Conservation (phyloP, 2,113 vertebrate species). For the Oreochromis tanganicae region DNA sequence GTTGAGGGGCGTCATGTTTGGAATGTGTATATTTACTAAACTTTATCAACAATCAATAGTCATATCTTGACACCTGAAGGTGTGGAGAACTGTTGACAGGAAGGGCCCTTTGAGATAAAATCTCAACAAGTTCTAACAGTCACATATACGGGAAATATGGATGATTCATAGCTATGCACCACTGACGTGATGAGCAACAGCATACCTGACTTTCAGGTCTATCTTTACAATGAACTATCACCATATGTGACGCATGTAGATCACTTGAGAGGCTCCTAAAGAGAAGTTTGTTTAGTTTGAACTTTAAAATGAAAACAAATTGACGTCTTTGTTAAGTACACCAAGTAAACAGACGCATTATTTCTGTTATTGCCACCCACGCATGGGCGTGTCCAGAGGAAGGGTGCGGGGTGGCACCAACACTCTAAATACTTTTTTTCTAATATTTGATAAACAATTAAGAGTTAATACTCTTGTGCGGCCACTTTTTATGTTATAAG, state of each 20-base stretch:
- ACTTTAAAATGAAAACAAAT: background rate
- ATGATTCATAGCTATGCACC: slow-evolving; percentile 42
- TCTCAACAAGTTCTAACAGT: slow-evolving; percentile 42
- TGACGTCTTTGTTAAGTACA: background rate
- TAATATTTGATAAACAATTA: background rate
- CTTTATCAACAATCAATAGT: slow-evolving; percentile 9
- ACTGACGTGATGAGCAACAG: background rate
- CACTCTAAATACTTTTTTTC: background rate
- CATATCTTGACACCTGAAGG: slow-evolving; percentile 26
- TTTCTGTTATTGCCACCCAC: background rate
- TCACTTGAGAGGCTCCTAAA: background rate
- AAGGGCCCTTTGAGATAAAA: slow-evolving; percentile 12
- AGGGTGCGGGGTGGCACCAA: background rate
- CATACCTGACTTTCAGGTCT: background rate
- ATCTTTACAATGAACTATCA: background rate
- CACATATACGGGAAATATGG: slow-evolving; percentile 24
- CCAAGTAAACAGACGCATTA: background rate
- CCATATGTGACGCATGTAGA: background rate
- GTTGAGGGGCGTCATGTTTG: slow-evolving; percentile 38
- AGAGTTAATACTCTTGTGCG: background rate
- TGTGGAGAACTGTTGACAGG: slow-evolving; percentile 44
- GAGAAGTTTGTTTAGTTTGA: background rate
- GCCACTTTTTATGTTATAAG: background rate
- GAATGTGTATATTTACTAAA: slow-evolving; percentile 33
- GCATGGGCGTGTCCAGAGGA: background rate